Conservation (phyloP, 2,113 vertebrate species). For the Anser brachyrhynchus region DNA sequence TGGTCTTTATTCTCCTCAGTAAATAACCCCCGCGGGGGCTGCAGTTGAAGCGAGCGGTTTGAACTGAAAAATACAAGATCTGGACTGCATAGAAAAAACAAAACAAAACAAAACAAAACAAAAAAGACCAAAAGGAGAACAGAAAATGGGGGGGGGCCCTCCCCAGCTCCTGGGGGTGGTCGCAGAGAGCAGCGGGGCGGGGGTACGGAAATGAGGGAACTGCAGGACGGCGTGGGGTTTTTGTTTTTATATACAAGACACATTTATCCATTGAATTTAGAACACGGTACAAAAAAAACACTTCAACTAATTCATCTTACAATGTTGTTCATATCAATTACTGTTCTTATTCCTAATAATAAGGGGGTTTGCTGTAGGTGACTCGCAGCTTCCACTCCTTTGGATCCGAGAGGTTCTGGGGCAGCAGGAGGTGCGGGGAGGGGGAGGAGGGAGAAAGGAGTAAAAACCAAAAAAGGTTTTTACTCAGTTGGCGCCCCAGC, state of each 20-base stretch:
- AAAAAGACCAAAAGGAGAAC: background rate
- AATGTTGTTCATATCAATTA: conserved; percentile 92
- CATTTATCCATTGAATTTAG: conserved; percentile 96
- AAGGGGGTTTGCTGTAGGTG: conserved; percentile 72
- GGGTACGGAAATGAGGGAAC: conserved; percentile 38
- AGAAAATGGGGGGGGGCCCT: background rate
- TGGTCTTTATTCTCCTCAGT: conserved; percentile 69
- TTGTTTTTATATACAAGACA: conserved; percentile 97
- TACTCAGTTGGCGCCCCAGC: conserved; percentile 93
- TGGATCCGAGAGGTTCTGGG: conserved; percentile 14
- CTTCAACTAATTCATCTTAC: conserved; percentile 87
- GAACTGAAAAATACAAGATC: conserved; percentile 54
- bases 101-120: background rate
- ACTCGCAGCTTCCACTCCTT: conserved; percentile 65
- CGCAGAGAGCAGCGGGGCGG: background rate
- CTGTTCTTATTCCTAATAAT: conserved; percentile 84
- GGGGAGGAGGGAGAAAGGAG: conserved; percentile 44
- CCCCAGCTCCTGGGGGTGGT: background rate
- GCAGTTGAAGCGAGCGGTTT: background rate
- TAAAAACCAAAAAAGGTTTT: conserved; percentile 60
- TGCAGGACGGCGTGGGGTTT: conserved; percentile 72
- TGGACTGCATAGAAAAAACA: conserved; percentile 8
- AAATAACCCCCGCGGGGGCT: background rate
- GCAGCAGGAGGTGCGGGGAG: conserved; percentile 3
- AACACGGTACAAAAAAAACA: conserved; percentile 95